Evolutionary conservation across 1,140 invertebrate species (phyloP), one percentile per base, ranked within the genome.

Genomic region (Penaeus japonicus): DNA sequence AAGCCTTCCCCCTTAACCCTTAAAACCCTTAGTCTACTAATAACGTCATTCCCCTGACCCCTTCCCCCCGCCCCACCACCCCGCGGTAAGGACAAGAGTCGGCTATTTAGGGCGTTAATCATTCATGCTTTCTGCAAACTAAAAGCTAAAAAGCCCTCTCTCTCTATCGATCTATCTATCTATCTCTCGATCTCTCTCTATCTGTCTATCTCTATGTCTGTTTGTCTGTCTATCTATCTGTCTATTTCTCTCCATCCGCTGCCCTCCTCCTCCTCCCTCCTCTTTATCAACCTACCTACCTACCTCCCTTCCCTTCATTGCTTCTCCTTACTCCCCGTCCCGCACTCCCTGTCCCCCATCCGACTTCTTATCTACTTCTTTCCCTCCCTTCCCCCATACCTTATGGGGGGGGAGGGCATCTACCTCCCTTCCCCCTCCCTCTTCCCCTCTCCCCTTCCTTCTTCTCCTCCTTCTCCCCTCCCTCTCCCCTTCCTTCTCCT

Each of bases 161-260:
- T 75, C 30, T 39, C 35, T 62, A 35, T n/a, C 53, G 65, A 5
- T 79, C n/a, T 65, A 70, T 88, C 27, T 82, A 75, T 47, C 57
- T 57, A 20, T 57, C 70, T 80, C 59, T 88, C 24, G 47, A 54
- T 35, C 77, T 75, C 77, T 75, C 73, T 54, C 84, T 84, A 54
- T 80, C 83, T 22, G 53, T 73, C 53, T 75, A 65, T 88, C 80
- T 77, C 30, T 90, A 89, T 53, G 53, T 35, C 57, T 75, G 39
- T 54, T 62, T 82, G 59, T 80, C 24, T 27, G 22, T 90, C 73
- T 54, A 47, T 82, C 55, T 59, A 79, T 39, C 59, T 89, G 83
- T 90, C 70, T 83, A 77, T 85, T 77, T 90, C 86, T 89, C 81
- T 85, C 86, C 82, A 27, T 73, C 65, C 65, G n/a, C 32, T 73